phyloP scores from a whole-genome alignment of 2,113 vertebrate genomes.

The Podarcis cretensis region DNA sequence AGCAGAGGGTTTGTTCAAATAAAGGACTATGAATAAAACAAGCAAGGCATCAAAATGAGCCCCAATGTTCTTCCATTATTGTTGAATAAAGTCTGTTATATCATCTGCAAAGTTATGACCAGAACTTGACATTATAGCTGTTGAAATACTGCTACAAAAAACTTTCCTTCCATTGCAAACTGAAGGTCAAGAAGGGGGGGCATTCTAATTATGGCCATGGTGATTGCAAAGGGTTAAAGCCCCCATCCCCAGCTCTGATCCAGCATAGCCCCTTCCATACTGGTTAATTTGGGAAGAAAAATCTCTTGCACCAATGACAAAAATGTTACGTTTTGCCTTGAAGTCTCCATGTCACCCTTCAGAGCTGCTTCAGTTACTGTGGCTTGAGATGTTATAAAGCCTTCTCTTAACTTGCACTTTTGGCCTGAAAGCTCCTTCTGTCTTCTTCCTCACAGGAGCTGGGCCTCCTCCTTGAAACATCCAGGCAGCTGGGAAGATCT shows the following conservation, averaged over 20 bases:
- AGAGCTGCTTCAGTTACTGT: background rate
- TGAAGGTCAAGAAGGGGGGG: too few relatives aligned
- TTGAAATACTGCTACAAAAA: background rate
- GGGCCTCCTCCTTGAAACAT: background rate
- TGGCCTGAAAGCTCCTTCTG: background rate
- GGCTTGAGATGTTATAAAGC: background rate
- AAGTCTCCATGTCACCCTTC: background rate
- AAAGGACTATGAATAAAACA: background rate
- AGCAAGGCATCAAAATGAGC: background rate
- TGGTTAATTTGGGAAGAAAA: background rate
- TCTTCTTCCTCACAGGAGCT: background rate
- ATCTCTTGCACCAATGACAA: background rate
- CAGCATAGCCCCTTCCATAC: background rate
- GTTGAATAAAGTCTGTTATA: background rate
- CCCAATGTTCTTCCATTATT: background rate
- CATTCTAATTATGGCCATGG: too few relatives aligned
- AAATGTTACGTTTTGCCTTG: background rate
- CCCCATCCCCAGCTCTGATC: too few relatives aligned
- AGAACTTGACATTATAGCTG: background rate
- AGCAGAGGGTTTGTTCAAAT: background rate
- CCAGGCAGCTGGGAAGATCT: background rate
- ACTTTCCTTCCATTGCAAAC: background rate
- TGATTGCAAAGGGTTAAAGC: too few relatives aligned
- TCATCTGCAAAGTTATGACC: background rate
- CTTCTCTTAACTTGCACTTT: background rate